Evolutionary conservation across 2,113 vertebrate genomes (phyloP), one percentile per base, ranked within the genome.

Genomic region (Phylloscopus trochilus): DNA sequence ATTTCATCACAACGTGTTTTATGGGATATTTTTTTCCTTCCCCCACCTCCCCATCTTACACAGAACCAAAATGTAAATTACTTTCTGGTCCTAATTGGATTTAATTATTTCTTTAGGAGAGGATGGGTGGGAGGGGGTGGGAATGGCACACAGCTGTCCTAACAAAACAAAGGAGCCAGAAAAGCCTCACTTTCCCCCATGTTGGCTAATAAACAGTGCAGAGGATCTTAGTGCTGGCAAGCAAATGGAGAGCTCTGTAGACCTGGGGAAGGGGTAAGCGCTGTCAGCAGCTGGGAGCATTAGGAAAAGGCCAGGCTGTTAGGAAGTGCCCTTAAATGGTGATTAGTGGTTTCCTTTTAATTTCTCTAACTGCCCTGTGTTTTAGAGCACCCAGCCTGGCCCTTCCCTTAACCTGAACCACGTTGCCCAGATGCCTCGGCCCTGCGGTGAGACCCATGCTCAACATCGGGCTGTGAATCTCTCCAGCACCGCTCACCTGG

Each of bases 41-140:
- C 24, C 56, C 58, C 66, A 47, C 64, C 67, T 55, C 72, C 91
- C 92, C 78, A 27, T 96, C 93, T 97, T 95, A 95, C 62, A 93
- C 93, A 97, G 97, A 97, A 97, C 96, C 93, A 92, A 98, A 98
- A 98, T 98, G 98, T 97, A 98, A 98, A 98, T 98, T 97, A 97
- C 96, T 97, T 97, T 96, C 96, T 96, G 95, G 96, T 98, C 95
- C 97, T 98, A 98, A 98, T 98, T 98, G 97, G 97, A 98, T 98
- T 98, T 97, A 83, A 98, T 98, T 98, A 98, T 97, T 97, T 97
- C 95, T 97, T 94, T 96, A 87, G 93, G 82, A 91, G 93, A 56
- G 92, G 93, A 73, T 92, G 95, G 78, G 79, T 92, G 88, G 88
- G 94, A 89, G 95, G 96, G 97, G 97, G 96, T 97, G 96, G 93